Conservation (phyloP, 2,797 vertebrate genomes). For the Podargus strigoides region DNA sequence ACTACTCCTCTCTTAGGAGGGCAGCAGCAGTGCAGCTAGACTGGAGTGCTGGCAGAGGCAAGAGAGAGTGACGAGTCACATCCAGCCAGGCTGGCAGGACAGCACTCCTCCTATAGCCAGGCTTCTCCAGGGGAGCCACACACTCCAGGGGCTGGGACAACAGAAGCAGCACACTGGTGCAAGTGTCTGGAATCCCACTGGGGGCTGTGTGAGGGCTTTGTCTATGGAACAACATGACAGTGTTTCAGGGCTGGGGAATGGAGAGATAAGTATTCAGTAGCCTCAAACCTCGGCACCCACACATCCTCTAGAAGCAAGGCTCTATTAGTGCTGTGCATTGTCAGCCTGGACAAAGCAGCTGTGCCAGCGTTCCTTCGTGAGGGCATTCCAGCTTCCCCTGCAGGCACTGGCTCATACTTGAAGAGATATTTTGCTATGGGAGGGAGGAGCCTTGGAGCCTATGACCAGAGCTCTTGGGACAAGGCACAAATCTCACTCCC, state of each 20-base stretch:
- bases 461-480: background rate
- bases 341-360: slow-evolving; percentile 17
- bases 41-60: background rate
- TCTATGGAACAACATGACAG: slow-evolving; percentile 26
- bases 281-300: slow-evolving; percentile 51
- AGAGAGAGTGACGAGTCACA: background rate
- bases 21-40: background rate
- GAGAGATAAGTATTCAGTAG: slow-evolving; percentile 50
- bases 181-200: slow-evolving; percentile 38
- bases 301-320: slow-evolving; percentile 24
- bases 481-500: background rate
- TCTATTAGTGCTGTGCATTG: background rate
- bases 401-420: background rate
- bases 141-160: background rate
- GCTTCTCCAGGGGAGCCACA: background rate
- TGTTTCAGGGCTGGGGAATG: slow-evolving; percentile 19
- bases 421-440: background rate
- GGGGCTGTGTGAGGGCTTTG: slow-evolving; percentile 47
- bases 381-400: slow-evolving; percentile 37
- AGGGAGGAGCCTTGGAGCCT: background rate
- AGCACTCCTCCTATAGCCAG: background rate
- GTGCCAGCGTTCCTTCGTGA: background rate
- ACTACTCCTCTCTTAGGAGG: background rate
- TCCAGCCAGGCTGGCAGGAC: background rate
- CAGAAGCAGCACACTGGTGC: background rate